These are phyloP conservation scores for Myotis findleyi DNA, from an alignment of 2,797 vertebrate genomes.

Conservation along the genomic window DNA sequence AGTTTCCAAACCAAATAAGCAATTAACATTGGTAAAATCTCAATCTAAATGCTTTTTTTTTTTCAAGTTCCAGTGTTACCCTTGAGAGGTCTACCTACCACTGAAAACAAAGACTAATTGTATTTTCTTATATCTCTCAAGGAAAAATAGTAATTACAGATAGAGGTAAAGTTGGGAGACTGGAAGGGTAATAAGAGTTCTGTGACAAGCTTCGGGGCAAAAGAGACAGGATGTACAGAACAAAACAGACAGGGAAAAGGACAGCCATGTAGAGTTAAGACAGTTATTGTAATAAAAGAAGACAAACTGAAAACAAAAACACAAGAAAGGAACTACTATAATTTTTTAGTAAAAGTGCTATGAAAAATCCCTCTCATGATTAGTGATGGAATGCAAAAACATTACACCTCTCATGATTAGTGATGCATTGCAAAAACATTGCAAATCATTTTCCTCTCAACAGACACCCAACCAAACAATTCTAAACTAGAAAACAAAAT, in stretches of 20 bases:
- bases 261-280: not conserved
- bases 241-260: constrained; percentile 14
- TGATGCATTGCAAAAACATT: not conserved
- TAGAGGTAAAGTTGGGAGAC: not conserved
- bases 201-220: not conserved
- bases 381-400: not conserved
- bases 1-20: constrained; percentile 5
- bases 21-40: constrained; percentile 41
- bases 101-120: constrained; percentile 37
- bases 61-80: not conserved
- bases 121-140: constrained; percentile 46
- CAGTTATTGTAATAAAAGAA: constrained; percentile 12
- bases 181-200: constrained; percentile 15
- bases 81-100: not conserved
- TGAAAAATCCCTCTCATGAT: not conserved
- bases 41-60: not conserved
- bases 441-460: not conserved
- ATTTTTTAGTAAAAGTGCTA: not conserved
- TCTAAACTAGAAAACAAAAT: constrained; percentile 48
- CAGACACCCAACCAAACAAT: not conserved
- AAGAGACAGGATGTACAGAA: not conserved
- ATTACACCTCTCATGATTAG: not conserved
- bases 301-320: constrained; percentile 54
- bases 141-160: constrained; percentile 54
- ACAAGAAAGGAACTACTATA: not conserved